phyloP scores from a whole-genome alignment of 2,797 vertebrate genomes.

The Echiichthys vipera region DNA sequence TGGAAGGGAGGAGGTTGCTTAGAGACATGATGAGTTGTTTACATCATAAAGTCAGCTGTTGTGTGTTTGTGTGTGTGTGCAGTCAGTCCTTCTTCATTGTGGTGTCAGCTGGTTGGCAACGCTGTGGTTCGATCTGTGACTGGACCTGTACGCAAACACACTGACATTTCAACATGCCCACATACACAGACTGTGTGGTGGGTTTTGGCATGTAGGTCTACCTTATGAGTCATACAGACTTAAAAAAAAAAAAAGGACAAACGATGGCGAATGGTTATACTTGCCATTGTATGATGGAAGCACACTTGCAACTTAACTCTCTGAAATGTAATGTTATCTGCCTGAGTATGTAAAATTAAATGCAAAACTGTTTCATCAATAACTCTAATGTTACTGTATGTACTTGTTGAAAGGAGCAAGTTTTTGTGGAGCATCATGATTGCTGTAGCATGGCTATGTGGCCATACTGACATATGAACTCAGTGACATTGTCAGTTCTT shows the following conservation, averaged over 20 bases:
- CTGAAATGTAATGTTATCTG: no score
- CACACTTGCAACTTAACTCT: no score
- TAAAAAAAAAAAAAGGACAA: no score
- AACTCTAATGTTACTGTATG: background rate
- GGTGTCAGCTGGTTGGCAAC: constrained; percentile 32
- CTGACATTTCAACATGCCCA: constrained; percentile 9
- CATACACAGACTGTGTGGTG: constrained; percentile 14
- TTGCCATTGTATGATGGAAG: no score
- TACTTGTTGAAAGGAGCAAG: background rate
- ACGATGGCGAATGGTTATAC: no score
- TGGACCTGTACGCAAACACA: constrained; percentile 14
- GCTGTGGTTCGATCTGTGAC: constrained; percentile 44
- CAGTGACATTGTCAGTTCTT: background rate
- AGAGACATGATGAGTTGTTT: constrained; percentile 62
- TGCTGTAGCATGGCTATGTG: background rate
- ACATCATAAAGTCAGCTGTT: constrained; percentile 45
- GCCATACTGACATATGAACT: background rate
- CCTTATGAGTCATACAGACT: background rate
- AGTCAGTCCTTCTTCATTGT: constrained; percentile 37
- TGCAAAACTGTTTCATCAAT: background rate
- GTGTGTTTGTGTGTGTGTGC: background rate
- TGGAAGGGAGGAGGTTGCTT: constrained; percentile 55
- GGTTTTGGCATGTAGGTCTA: background rate
- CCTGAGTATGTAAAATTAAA: no score
- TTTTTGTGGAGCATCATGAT: background rate